Conservation (phyloP, 2,113 vertebrate genomes). For the Gallinago media region DNA sequence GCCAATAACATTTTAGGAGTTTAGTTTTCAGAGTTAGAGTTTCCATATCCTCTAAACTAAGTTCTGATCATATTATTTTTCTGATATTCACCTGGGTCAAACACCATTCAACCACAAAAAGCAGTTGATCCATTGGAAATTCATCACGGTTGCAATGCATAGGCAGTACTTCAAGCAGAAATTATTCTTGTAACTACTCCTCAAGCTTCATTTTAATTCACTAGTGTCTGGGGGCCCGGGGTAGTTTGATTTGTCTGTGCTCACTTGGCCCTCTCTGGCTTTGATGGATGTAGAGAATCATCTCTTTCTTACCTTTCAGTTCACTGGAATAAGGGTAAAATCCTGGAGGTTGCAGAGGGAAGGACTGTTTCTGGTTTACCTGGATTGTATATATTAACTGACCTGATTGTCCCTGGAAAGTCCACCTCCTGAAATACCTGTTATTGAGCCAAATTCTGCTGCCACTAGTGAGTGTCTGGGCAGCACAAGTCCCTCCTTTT, state of each 20-base stretch:
- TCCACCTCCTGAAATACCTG: not conserved
- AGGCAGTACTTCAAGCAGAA: conserved; percentile 28
- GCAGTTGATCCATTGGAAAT: conserved; percentile 4
- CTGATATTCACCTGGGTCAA: not conserved
- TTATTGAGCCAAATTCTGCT: not conserved
- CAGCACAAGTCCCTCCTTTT: not conserved
- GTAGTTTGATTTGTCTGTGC: not conserved
- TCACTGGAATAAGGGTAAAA: not conserved
- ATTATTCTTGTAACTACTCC: conserved; percentile 12
- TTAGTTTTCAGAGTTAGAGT: not conserved
- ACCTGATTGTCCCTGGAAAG: not conserved
- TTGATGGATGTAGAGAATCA: not conserved
- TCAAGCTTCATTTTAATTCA: conserved; percentile 14
- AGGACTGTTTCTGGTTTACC: not conserved
- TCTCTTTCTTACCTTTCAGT: not conserved
- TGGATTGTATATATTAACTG: not conserved
- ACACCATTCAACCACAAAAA: not conserved
- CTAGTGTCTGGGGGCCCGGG: not conserved
- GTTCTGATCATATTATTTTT: not conserved
- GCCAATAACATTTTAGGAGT: not conserved
- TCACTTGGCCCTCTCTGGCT: not conserved
- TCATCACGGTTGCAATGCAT: not conserved
- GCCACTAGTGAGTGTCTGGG: not conserved
- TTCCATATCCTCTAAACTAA: not conserved
- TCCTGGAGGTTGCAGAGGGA: not conserved